phyloP scores from a whole-genome alignment of 2,888 invertebrate species.

The Heliothis peltigera region DNA sequence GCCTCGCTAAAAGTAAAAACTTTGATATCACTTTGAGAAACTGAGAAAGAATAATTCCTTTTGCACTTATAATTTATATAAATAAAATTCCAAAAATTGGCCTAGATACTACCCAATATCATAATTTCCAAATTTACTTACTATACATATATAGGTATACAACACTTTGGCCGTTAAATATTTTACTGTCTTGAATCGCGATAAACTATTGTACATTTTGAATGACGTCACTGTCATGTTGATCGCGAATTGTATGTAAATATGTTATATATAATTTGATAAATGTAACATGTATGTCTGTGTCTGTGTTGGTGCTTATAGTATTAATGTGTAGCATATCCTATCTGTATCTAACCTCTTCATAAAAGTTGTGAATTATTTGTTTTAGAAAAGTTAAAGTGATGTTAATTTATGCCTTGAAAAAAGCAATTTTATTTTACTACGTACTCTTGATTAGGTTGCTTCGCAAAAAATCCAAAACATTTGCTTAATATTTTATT shows the following conservation, averaged over 20 bases:
- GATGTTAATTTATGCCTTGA: constrained; percentile 24
- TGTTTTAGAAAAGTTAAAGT: constrained; percentile 25
- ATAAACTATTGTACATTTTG: background rate
- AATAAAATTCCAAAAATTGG: too few relatives aligned
- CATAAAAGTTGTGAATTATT: constrained; percentile 39
- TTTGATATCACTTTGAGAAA: background rate
- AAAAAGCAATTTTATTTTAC: background rate
- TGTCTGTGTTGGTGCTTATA: constrained; percentile 69
- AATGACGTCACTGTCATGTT: constrained; percentile 9
- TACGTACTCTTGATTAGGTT: too few relatives aligned
- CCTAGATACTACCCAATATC: too few relatives aligned
- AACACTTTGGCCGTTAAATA: too few relatives aligned
- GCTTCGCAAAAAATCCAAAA: too few relatives aligned
- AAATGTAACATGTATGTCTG: constrained; percentile 51
- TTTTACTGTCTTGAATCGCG: constrained; percentile 1
- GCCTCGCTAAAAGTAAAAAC: constrained; percentile 3
- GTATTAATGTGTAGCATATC: constrained; percentile 60
- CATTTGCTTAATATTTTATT: too few relatives aligned
- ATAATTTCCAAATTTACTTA: too few relatives aligned
- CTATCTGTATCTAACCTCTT: constrained; percentile 15
- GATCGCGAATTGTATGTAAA: constrained; percentile 34
- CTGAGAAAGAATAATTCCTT: too few relatives aligned
- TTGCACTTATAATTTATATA: too few relatives aligned
- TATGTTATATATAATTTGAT: constrained; percentile 38
- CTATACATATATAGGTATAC: too few relatives aligned